Evolutionary conservation across 2,888 invertebrate species (phyloP), one percentile per base, ranked within the genome.

Genomic region (Philereme transversata): DNA sequence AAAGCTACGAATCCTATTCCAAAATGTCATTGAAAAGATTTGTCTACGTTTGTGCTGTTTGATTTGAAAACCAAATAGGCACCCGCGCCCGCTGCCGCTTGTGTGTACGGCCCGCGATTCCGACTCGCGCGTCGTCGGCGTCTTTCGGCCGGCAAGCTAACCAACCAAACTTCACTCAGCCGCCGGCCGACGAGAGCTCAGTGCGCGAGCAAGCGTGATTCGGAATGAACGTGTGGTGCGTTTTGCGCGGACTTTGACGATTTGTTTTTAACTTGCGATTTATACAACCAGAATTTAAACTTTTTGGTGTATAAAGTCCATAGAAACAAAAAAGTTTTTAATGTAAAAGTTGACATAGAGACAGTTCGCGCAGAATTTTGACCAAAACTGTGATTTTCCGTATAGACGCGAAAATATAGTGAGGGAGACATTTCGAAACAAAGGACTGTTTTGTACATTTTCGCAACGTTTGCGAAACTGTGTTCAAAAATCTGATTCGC

Each of bases 151-250:
- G 22, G 22, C 22, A 22, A 40, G 34, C 40, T 11, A 51, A 5
- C 33, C 40, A 46, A 61, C 34, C 41, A 40, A 56, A 60, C 59
- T 67, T 11, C 41, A 62, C 50, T 54, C 57, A 73, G 67, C 72
- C 74, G 72, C 73, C 47, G 55, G 53, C 57, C 40, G 7, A 3
- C 40, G 4, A 5, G 5, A 59, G 82, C 78, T 87, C 92, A 93
- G 93, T 93, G 88, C 91, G 92, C 92, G 88, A 90, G 90, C 88
- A 84, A 90, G 92, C 93, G 93, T 92, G 88, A 89, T 92, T 90
- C 90, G 92, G 91, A 90, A 88, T 90, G 90, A 87, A 90, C 91
- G 93, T 89, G 92, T 87, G 92, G 92, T 91, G 92, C 90, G 88
- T 91, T 89, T 92, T 92, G 89, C 90, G 92, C 90, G 93, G 90